A percentile compares a stretch with the other conserved stretches of the same genome.
Evolutionary conservation across 2,113 vertebrate species (phyloP).

Genomic region (Anas platyrhynchos): DNA sequence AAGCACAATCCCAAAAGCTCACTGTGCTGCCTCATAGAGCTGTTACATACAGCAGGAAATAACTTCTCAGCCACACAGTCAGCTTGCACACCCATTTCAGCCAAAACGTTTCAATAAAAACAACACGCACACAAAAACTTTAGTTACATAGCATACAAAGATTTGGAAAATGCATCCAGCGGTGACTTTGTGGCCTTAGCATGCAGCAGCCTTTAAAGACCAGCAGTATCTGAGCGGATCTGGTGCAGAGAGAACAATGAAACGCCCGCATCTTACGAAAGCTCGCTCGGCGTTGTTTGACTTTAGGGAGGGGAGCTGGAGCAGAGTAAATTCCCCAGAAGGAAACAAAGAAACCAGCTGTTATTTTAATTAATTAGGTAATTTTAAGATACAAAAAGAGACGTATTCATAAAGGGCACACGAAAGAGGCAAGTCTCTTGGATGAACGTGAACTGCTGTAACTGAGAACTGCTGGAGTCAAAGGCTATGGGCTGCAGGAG

Average conservation of each 20-base stretch:
- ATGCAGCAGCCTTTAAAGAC: neutral
- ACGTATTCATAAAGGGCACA: neutral
- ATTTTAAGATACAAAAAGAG: neutral
- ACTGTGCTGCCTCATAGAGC: neutral
- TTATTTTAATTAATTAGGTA: neutral
- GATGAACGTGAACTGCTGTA: neutral
- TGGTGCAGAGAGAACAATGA: neutral
- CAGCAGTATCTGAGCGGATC: neutral
- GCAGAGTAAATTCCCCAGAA: neutral
- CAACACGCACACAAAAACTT: neutral
- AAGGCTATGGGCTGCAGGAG: neutral
- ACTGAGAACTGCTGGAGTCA: neutral
- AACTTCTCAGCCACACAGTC: neutral
- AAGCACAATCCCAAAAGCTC: neutral
- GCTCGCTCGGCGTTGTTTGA: neutral
- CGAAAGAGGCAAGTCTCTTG: neutral
- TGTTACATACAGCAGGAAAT: neutral
- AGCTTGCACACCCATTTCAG: accelerated
- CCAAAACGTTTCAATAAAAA: neutral
- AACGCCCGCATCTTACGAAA: neutral
- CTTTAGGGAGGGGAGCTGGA: slow-evolving; percentile 2
- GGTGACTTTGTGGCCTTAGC: neutral
- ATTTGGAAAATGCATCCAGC: neutral
- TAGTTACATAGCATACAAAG: no score
- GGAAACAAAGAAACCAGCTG: neutral